phyloP scores from a whole-genome alignment of 2,113 vertebrate species.

The Mixornis gularis region DNA sequence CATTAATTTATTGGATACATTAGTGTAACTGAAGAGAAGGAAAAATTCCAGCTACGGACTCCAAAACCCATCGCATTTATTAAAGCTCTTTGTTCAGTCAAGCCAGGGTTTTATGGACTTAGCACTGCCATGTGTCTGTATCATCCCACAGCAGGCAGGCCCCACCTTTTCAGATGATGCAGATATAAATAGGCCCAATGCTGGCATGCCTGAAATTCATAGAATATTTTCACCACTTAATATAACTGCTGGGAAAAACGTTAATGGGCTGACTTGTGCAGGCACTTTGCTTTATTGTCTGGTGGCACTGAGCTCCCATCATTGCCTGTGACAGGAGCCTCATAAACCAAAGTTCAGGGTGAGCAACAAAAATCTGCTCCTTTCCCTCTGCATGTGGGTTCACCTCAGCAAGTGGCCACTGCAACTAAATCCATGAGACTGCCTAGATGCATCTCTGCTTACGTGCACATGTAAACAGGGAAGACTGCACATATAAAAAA shows the following conservation, averaged over 20 bases:
- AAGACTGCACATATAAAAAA: fast-evolving
- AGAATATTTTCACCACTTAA: not conserved
- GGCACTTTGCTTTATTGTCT: not conserved
- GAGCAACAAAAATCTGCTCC: not conserved
- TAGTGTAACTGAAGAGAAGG: slow-evolving; percentile 33
- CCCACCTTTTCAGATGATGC: not conserved
- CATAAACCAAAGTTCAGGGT: not conserved
- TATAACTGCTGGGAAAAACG: not conserved
- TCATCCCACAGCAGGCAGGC: not conserved
- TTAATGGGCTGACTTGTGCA: not conserved
- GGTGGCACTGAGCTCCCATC: not conserved
- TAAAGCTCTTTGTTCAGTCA: slow-evolving; percentile 38
- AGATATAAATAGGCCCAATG: not conserved
- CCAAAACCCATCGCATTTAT: slow-evolving; percentile 27
- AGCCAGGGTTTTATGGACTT: not conserved
- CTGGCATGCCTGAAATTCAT: slow-evolving; percentile 15
- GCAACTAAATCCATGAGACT: not conserved
- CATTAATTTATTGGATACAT: slow-evolving; percentile 56
- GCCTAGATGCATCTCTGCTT: fast-evolving
- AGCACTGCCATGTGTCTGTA: not conserved
- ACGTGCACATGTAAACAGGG: fast-evolving
- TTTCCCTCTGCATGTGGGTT: not conserved
- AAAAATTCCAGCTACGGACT: slow-evolving; percentile 38
- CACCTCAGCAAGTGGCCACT: not conserved
- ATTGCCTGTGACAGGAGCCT: not conserved